Conservation (phyloP, 1,140 invertebrate species). For the Paracyclopina nana region DNA sequence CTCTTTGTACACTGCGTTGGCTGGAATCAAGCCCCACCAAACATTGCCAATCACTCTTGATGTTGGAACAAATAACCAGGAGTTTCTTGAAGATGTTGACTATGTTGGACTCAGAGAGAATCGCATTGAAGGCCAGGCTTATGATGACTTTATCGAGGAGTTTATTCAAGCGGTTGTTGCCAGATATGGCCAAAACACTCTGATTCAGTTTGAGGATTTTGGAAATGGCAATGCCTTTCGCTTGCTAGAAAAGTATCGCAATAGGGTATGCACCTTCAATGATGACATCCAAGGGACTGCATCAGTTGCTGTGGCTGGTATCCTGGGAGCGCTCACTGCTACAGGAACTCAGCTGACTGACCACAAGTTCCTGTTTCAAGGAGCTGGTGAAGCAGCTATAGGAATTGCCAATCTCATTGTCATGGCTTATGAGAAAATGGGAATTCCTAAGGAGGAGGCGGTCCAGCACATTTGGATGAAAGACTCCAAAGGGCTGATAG, state of each 20-base stretch:
- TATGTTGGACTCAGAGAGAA: slow-evolving; percentile 83
- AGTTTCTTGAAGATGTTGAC: slow-evolving; percentile 71
- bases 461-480: slow-evolving; percentile 52
- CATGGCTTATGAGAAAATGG: slow-evolving; percentile 58
- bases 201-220: slow-evolving; percentile 93
- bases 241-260: slow-evolving; percentile 54
- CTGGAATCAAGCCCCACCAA: slow-evolving; percentile 77
- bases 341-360: slow-evolving; percentile 56
- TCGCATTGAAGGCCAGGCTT: slow-evolving; percentile 59
- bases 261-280: slow-evolving; percentile 81
- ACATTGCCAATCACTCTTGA: slow-evolving; percentile 79
- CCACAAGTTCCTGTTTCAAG: slow-evolving; percentile 68
- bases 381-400: slow-evolving; percentile 76
- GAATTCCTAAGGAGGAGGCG: slow-evolving; percentile 46
- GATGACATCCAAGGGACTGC: slow-evolving; percentile 95
- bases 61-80: slow-evolving; percentile 75
- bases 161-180: slow-evolving; percentile 89
- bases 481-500: slow-evolving; percentile 56
- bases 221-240: slow-evolving; percentile 80
- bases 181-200: slow-evolving; percentile 68
- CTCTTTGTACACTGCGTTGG: slow-evolving; percentile 73
- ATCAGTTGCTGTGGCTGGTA: slow-evolving; percentile 69
- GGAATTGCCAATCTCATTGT: slow-evolving; percentile 73
- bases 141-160: slow-evolving; percentile 91
- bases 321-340: slow-evolving; percentile 56